Conservation (phyloP, 2,888 invertebrate genomes). For the Nebria brevicollis region DNA sequence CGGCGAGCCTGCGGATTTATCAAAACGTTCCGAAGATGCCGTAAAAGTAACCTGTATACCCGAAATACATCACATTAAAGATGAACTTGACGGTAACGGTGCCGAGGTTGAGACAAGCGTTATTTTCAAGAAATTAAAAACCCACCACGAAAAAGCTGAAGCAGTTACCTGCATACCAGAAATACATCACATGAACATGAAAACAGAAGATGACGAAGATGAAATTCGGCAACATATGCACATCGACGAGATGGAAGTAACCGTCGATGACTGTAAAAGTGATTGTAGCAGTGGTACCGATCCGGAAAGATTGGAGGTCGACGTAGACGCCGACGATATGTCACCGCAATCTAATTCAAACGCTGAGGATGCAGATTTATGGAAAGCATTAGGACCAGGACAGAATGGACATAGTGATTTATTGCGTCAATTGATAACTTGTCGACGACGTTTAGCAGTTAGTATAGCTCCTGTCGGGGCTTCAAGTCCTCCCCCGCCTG, state of each 20-base stretch:
- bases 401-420: constrained; percentile 72
- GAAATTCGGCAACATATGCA: constrained; percentile 71
- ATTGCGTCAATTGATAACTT: constrained; percentile 79
- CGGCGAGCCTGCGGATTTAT: constrained; percentile 59
- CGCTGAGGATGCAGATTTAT: constrained; percentile 63
- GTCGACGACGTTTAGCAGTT: constrained; percentile 71
- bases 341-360: constrained; percentile 53
- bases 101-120: constrained; percentile 66
- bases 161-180: constrained; percentile 60
- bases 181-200: constrained; percentile 54
- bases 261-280: constrained; percentile 68
- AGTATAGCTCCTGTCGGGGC: constrained; percentile 29
- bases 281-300: constrained; percentile 79
- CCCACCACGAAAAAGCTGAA: constrained; percentile 55
- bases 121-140: not conserved
- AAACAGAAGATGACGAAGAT: constrained; percentile 64
- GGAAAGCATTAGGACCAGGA: constrained; percentile 68
- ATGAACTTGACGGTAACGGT: constrained; percentile 62
- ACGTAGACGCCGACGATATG: constrained; percentile 64
- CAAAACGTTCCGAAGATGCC: constrained; percentile 55
- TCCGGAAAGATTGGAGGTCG: constrained; percentile 79
- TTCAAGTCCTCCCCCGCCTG: constrained; percentile 20
- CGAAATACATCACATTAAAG: constrained; percentile 55
- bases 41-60: constrained; percentile 62
- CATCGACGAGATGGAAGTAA: constrained; percentile 58